Base-by-base conservation (phyloP, 2,888 invertebrate species). In the Hyalella azteca region DNA sequence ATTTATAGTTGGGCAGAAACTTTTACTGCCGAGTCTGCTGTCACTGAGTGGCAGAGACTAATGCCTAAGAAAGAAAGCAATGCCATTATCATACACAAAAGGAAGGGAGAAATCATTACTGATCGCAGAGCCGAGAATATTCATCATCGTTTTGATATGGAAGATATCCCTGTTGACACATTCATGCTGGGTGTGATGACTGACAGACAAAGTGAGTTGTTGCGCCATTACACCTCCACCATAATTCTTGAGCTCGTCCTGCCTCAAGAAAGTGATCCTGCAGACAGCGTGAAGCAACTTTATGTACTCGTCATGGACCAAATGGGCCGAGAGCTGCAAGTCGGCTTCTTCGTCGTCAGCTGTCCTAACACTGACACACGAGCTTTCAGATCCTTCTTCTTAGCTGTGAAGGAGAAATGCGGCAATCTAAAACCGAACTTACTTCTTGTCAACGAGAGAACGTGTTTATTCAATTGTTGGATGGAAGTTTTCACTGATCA, bases 231-330 rank as follows among this genome's bases (percentile, higher is more conserved):
- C 39, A 19, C 36, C 36, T 66, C 66, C 7, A 66, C 66, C 0
- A 36, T 66, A 15, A 29, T 66, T 19, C 29, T 66, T 11, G 66
- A 66, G n/a, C 66, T 66, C 11, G 36, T 66, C 7, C 29, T 32
- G n/a, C 66, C 66, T 36, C 36, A 36, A 36, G 19, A 32, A 7
- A 36, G 13, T 1, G 36, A 13, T 36, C 36, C 36, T 11, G 9
- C 13, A 9, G 3, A 36, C 19, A 36, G 15, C 36, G 29, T 36
- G 36, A 66, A 66, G 36, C 66, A 66, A 4, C 66, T 66, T 15
- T 66, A 66, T 15, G 66, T 66, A n/a, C 36, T 66, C 1, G 66
- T 66, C 7, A 66, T 66, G 66, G 66, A 66, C 26, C 32, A 66
- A 9, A 7, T 66, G 5, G 66, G 66, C 2, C 32, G 66, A 15